Evolutionary conservation across 2,113 vertebrate genomes (phyloP).

Genomic region (Pristiophorus japonicus): DNA sequence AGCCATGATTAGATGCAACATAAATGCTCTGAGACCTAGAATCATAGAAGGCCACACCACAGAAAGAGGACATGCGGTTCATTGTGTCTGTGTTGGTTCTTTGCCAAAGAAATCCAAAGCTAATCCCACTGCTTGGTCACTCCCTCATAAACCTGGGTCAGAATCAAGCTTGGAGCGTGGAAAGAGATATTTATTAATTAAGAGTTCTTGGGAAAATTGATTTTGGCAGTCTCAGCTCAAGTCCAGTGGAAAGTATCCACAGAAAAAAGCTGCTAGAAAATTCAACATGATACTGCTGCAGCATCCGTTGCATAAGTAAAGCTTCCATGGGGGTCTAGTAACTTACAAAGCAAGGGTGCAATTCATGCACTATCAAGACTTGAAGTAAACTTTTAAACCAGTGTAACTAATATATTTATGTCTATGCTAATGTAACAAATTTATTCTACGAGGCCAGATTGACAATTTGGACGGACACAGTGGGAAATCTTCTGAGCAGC

Average conservation of each 20-base stretch:
- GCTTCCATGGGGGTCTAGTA: background rate
- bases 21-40: background rate
- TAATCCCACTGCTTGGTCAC: background rate
- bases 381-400: background rate
- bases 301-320: constrained; percentile 7
- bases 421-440: background rate
- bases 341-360: background rate
- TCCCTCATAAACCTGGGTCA: background rate
- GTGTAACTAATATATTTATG: too few species aligned
- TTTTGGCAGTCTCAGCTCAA: background rate
- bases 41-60: background rate
- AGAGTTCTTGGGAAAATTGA: constrained; percentile 23
- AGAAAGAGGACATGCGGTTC: background rate
- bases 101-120: background rate
- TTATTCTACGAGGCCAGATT: background rate
- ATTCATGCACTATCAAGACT: background rate
- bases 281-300: background rate
- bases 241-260: background rate
- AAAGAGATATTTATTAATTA: background rate
- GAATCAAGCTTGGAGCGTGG: background rate
- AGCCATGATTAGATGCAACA: background rate
- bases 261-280: background rate
- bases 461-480: background rate
- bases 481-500: background rate
- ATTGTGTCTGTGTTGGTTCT: background rate